Evolutionary conservation across 2,888 invertebrate species (phyloP).

Genomic region (Ophion costatus): DNA sequence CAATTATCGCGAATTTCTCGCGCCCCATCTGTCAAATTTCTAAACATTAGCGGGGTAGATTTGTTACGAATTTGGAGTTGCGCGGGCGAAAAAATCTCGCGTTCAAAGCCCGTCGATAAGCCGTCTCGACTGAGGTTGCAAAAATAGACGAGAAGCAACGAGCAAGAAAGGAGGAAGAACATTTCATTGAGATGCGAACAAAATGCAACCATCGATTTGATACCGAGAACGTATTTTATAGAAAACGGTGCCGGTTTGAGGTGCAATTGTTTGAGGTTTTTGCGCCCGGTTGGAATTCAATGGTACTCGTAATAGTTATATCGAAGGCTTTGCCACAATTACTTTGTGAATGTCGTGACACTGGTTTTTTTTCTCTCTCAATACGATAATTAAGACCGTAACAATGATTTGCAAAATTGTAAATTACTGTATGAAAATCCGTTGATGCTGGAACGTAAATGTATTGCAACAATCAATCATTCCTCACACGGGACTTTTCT

Average conservation of each 20-base stretch:
- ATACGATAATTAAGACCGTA: slow-evolving; percentile 1
- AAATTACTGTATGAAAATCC: slow-evolving; percentile 3
- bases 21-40: slow-evolving; percentile 19
- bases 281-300: slow-evolving; percentile 44
- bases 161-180: slow-evolving; percentile 5
- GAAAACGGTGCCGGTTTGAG: slow-evolving; percentile 56
- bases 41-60: slow-evolving; percentile 48
- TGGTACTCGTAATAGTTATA: slow-evolving; percentile 57
- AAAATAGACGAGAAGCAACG: background rate
- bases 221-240: slow-evolving; percentile 53
- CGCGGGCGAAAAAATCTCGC: slow-evolving; percentile 2
- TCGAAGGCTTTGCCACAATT: slow-evolving; percentile 56
- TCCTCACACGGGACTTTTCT: background rate
- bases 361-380: slow-evolving; percentile 4
- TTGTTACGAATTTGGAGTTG: slow-evolving; percentile 50
- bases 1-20: slow-evolving; percentile 45
- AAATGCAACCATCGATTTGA: slow-evolving; percentile 39
- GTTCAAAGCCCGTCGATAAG: background rate
- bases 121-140: background rate
- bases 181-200: background rate
- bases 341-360: slow-evolving; percentile 44
- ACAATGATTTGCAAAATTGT: background rate
- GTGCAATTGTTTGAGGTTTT: slow-evolving; percentile 31
- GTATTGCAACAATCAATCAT: slow-evolving; percentile 9
- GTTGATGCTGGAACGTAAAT: slow-evolving; percentile 28